A percentile compares a stretch with the other conserved stretches of the same genome.
Evolutionary conservation across 2,888 invertebrate species (phyloP).

Genomic region (Epinotia nisella): DNA sequence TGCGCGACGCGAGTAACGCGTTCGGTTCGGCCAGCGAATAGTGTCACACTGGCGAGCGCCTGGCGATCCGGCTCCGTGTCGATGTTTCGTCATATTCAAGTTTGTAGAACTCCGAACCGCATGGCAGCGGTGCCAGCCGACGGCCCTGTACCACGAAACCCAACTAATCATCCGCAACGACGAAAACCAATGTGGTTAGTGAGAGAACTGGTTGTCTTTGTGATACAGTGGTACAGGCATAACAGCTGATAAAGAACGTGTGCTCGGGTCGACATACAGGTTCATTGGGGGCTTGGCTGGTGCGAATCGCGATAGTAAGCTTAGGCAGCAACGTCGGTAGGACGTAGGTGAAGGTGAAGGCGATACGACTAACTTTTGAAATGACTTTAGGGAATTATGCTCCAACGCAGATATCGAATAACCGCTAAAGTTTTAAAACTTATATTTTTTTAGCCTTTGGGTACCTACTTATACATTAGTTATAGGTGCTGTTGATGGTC

Average conservation of each 20-base stretch:
- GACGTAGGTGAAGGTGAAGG: constrained; percentile 48
- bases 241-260: constrained; percentile 65
- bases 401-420: no score
- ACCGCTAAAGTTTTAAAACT: no score
- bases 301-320: constrained; percentile 52
- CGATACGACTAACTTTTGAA: constrained; percentile 8
- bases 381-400: neutral
- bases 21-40: constrained; percentile 57
- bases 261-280: constrained; percentile 63
- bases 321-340: constrained; percentile 36
- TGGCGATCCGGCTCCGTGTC: constrained; percentile 47
- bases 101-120: constrained; percentile 58
- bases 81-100: constrained; percentile 60
- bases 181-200: constrained; percentile 21
- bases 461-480: no score
- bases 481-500: no score
- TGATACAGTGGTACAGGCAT: constrained; percentile 53
- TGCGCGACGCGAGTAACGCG: constrained; percentile 62
- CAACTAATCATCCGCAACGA: constrained; percentile 16
- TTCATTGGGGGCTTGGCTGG: constrained; percentile 73
- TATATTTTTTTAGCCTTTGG: no score
- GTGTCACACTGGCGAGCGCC: constrained; percentile 70
- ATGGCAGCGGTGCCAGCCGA: constrained; percentile 58
- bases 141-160: constrained; percentile 46
- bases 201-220: constrained; percentile 27